These are phyloP conservation scores for Diorhabda elongata DNA, from an alignment of 1,140 invertebrate genomes.

Conservation along the genomic window DNA sequence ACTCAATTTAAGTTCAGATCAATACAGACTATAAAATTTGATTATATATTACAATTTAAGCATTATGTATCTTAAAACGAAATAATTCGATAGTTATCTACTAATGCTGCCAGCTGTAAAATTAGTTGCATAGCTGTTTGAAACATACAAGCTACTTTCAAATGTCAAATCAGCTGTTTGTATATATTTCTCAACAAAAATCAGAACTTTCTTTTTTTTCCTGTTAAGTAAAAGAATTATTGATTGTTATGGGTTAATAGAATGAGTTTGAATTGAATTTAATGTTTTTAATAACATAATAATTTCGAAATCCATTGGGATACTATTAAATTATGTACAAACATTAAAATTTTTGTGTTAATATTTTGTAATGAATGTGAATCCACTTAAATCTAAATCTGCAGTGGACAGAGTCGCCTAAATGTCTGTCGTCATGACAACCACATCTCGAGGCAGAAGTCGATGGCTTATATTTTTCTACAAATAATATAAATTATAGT, in stretches of 20 bases:
- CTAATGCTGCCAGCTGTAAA: neutral
- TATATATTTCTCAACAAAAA: neutral
- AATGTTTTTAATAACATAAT: no score
- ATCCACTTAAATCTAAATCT: neutral
- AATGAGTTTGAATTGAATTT: no score
- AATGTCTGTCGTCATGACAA: constrained; percentile 38
- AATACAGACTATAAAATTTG: no score
- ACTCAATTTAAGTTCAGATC: no score
- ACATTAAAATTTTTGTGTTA: no score
- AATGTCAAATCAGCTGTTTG: constrained; percentile 27
- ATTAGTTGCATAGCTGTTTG: neutral
- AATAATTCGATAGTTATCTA: no score
- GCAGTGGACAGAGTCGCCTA: constrained; percentile 23
- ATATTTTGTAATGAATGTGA: no score
- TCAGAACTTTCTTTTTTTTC: neutral
- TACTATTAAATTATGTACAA: no score
- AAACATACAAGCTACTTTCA: neutral
- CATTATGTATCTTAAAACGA: no score
- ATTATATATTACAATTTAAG: no score
- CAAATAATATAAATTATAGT: constrained; percentile 11
- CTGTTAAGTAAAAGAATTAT: neutral
- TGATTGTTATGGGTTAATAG: no score
- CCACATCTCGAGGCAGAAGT: constrained; percentile 10
- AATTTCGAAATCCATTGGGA: no score
- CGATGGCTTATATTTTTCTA: neutral